These are phyloP conservation scores for Mesochorus sp. DNA, from an alignment of 2,888 invertebrate genomes.

Conservation along the genomic window DNA sequence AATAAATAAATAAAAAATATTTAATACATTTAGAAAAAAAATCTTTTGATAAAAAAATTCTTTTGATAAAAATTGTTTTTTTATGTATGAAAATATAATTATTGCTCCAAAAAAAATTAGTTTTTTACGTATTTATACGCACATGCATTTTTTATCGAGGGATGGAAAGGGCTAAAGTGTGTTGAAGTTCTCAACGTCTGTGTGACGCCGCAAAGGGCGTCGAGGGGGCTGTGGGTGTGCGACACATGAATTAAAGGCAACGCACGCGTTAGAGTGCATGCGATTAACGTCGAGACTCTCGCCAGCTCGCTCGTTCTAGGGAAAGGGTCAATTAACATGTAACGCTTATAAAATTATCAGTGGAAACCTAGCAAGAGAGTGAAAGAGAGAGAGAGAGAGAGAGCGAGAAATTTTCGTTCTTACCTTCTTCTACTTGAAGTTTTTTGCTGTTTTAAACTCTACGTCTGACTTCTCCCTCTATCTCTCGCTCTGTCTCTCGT, in stretches of 20 bases:
- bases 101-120: no score
- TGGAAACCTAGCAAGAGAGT: background rate
- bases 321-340: slow-evolving; percentile 47
- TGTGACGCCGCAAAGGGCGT: slow-evolving; percentile 12
- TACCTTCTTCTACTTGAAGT: slow-evolving; percentile 13
- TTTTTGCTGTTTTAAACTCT: background rate
- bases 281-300: slow-evolving; percentile 59
- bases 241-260: slow-evolving; percentile 53
- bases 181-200: background rate
- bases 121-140: no score
- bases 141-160: no score
- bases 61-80: no score
- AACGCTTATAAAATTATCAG: slow-evolving; percentile 18
- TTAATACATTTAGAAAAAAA: no score
- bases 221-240: slow-evolving; percentile 7
- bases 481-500: slow-evolving; percentile 41
- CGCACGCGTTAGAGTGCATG: slow-evolving; percentile 58
- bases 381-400: slow-evolving; percentile 9
- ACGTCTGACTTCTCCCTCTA: slow-evolving; percentile 28
- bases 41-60: no score
- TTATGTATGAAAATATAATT: no score
- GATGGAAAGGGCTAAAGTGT: background rate
- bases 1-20: no score
- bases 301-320: slow-evolving; percentile 14
- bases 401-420: slow-evolving; percentile 22